A percentile compares a stretch with the other conserved stretches of the same genome.
These are phyloP conservation scores for Cactoblastis cactorum DNA, from an alignment of 2,888 invertebrate genomes.

Conservation along the genomic window DNA sequence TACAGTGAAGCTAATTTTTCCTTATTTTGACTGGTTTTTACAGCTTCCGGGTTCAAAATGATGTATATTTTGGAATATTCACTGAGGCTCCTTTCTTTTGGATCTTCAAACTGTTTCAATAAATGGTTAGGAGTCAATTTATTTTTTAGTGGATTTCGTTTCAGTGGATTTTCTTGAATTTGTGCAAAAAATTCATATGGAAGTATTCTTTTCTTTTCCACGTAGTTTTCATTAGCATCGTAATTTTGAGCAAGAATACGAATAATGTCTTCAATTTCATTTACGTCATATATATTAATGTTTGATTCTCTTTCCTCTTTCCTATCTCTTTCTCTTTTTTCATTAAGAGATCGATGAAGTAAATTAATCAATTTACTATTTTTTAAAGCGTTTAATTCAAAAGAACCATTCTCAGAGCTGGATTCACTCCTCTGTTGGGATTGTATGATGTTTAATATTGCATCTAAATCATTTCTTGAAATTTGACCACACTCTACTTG, in stretches of 20 bases:
- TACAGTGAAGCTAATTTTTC: not conserved
- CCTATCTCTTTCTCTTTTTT: not conserved
- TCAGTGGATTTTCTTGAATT: not conserved
- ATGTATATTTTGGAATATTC: slow-evolving; percentile 13
- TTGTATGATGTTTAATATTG: not conserved
- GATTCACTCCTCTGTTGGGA: not conserved
- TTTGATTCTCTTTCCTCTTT: not conserved
- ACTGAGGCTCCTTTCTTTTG: not conserved
- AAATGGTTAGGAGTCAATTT: not conserved
- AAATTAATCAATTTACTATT: not conserved
- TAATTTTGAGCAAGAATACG: not conserved
- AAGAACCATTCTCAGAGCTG: not conserved
- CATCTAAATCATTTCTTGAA: not conserved
- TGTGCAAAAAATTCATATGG: not conserved
- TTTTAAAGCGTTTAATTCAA: not conserved
- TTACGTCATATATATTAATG: not conserved
- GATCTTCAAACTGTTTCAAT: not conserved
- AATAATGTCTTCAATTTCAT: not conserved
- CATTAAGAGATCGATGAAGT: not conserved
- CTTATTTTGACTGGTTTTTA: slow-evolving; percentile 2
- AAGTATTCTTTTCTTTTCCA: not conserved
- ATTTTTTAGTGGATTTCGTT: not conserved
- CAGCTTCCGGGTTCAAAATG: slow-evolving; percentile 3
- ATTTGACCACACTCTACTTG: not conserved
- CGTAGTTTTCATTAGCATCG: not conserved